Evolutionary conservation across 2,888 invertebrate genomes (phyloP), one percentile per base, ranked within the genome.

Genomic region (Cosmopolites sordidus): DNA sequence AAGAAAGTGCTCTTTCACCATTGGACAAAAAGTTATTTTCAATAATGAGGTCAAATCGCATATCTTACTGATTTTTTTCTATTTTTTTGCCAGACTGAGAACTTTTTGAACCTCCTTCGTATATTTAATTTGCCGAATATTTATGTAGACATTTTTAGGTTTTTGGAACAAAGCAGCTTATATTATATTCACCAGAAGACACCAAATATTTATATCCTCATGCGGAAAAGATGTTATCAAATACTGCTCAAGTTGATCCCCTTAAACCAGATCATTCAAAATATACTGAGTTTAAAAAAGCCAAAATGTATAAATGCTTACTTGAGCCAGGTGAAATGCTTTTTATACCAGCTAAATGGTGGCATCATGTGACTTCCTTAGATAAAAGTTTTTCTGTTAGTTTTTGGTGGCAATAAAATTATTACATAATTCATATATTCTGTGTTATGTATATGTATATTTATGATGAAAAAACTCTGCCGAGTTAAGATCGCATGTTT

Each of bases 301-400:
- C 84, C 0, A 79, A 76, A 62, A 80, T 83, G 62, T 80, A 77
- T 61, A 83, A 86, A 69, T 83, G 90, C 69, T 74, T 85, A 6
- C 74, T 98, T 22, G 79, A 82, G 62, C 82, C 88, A 0, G 96
- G 97, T 1, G 92, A 97, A 66, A 88, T 94, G 78, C 73, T 99
- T 47, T 99, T 88, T 69, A 93, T 99, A 62, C 99, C 99, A 11
- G 87, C 89, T 2, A 87, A 87, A 69, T 95, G 93, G 89, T 99
- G 98, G 97, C 99, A 99, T 77, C 94, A 90, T 76, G 91, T 99
- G 3, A 84, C 87, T 59, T 87, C 96, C 0, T 76, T 95, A 39
- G 84, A 87, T 30, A 81, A 87, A 37, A 96, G 96, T 72, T 95
- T 97, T 73, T 97, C 97, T 12, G 89, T 98, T 0, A 97, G 95